Evolutionary conservation across 1,140 invertebrate genomes (phyloP).

Genomic region (Tyrophagus putrescentiae): DNA sequence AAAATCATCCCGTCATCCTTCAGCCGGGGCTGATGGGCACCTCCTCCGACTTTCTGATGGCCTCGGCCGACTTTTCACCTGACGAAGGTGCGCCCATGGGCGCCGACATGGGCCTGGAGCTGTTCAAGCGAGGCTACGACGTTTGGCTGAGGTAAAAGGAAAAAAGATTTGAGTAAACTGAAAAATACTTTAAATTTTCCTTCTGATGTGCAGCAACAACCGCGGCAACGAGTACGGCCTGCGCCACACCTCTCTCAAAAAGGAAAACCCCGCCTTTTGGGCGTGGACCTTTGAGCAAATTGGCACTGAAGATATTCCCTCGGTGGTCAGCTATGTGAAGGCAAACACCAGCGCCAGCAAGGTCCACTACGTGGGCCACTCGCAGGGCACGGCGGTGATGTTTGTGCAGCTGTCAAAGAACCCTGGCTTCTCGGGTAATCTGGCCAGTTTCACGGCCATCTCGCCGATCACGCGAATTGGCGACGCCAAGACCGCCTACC

Average conservation of each 20-base stretch:
- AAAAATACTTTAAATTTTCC: too few relatives aligned
- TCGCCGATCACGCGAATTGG: conserved; percentile 47
- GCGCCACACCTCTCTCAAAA: background rate
- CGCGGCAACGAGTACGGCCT: conserved; percentile 23
- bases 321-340: conserved; percentile 35
- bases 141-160: conserved; percentile 17
- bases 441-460: conserved; percentile 42
- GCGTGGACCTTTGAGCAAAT: conserved; percentile 31
- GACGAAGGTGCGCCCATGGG: background rate
- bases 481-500: background rate
- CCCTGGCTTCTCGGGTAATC: conserved; percentile 47
- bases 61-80: conserved; percentile 40
- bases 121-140: background rate
- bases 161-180: too few relatives aligned
- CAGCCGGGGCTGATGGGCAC: conserved; percentile 60
- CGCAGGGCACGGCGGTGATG: conserved; percentile 44
- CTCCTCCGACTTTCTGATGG: conserved; percentile 56
- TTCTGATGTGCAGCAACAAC: too few relatives aligned
- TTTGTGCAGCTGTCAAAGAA: conserved; percentile 45
- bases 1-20: too few relatives aligned
- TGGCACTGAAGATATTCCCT: conserved; percentile 35
- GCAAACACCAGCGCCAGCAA: conserved; percentile 27
- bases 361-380: conserved; percentile 10
- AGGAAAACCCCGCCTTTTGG: background rate
- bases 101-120: background rate